Base-by-base conservation (phyloP, 2,113 vertebrate genomes). In the Sander lucioperca region DNA sequence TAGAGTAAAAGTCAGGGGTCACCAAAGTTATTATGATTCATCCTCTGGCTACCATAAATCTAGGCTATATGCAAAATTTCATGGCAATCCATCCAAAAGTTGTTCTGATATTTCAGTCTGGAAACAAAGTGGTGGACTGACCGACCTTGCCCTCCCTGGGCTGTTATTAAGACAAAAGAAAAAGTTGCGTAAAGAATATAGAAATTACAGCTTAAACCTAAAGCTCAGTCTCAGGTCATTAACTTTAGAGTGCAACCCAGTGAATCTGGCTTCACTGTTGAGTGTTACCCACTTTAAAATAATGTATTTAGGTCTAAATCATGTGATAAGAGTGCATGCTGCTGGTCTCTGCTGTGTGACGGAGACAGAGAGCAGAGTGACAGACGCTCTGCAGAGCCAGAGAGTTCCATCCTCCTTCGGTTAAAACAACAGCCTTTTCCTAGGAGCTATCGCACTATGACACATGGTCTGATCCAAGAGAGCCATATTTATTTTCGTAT, bases 401-500 rank as follows among this genome's bases (percentile, higher is more conserved):
- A 90, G 80, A 85, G 87, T 87, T 92, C 91, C 91, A 89, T 94
- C 93, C 93, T 93, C 88, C 89, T 91, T 77, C 61, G 79, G 86
- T 90, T 94, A 93, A 93, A 95, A 94, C 86, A 94, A 93, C 92
- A 93, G 86, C 61, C 80, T 86, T 86, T 91, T 82, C 80, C 79
- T 72, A 76, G 89, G 87, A 91, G 90, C 93, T 93, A 91, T 94
- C 90, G 81, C 91, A 81, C 89, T 82, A 70, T 84, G 91, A 93
- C 93, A 91, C 91, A 87, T 79, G 63, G 90, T 87, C 92, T 45
- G 76, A 92, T 93, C 86, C 91, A 86, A 94, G 86, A 82, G 82
- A 72, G 83, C 67, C 57, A 25, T 94, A 94, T 96, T 95, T 96
- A 94, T 95, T 95, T 95, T 93, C 87, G 89, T 94, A 87, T 83